Conservation (phyloP, 2,113 vertebrate species). For the Upupa epops region DNA sequence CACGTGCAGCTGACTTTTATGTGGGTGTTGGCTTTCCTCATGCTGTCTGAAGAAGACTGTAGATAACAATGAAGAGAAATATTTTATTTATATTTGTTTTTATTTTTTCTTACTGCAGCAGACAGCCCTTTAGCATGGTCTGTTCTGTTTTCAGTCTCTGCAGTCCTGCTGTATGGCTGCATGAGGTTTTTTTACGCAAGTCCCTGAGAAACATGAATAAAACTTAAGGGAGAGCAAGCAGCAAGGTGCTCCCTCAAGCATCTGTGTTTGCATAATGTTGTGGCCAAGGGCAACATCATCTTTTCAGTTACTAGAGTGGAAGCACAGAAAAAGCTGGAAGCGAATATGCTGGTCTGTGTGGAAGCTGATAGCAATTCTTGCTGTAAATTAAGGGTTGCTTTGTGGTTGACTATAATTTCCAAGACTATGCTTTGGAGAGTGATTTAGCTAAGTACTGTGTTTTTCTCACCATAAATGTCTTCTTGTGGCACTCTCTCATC, state of each 20-base stretch:
- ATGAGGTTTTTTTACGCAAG: not conserved
- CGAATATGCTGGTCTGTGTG: not conserved
- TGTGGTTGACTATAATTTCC: not conserved
- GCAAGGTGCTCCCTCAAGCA: not conserved
- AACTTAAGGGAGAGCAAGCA: not conserved
- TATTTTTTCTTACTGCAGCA: not conserved
- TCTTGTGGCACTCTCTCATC: accelerated
- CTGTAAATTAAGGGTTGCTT: not conserved
- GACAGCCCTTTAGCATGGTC: not conserved
- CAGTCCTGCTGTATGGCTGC: not conserved
- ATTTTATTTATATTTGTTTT: not conserved
- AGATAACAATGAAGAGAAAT: not conserved
- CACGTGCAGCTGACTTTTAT: not conserved
- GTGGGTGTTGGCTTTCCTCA: accelerated
- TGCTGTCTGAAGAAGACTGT: not conserved
- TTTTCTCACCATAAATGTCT: not conserved
- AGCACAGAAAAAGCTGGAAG: not conserved
- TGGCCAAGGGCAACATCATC: not conserved
- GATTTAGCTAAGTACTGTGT: not conserved
- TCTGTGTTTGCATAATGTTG: not conserved
- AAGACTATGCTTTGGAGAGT: not conserved
- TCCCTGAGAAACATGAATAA: not conserved
- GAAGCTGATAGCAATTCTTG: not conserved
- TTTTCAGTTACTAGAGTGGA: not conserved
- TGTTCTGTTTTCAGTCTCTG: not conserved